Evolutionary conservation across 2,113 vertebrate species (phyloP).

Genomic region (Trogon surrucura): DNA sequence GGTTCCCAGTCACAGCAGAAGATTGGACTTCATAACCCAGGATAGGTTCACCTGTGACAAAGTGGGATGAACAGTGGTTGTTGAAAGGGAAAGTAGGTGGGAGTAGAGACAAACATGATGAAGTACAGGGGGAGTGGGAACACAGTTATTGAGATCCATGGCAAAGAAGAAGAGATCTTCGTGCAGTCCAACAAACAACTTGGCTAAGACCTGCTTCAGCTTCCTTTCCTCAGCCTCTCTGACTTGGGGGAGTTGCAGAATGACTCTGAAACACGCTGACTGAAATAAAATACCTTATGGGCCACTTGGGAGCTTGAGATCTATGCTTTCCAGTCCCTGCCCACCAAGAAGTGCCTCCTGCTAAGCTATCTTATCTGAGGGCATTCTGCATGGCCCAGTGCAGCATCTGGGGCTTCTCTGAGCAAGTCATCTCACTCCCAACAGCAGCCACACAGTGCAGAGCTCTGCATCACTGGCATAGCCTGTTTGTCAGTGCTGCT

Average conservation of each 20-base stretch:
- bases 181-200: not conserved
- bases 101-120: not conserved
- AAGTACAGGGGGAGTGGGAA: not conserved
- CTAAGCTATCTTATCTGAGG: not conserved
- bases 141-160: not conserved
- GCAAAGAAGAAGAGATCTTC: not conserved
- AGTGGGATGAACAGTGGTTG: not conserved
- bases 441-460: not conserved
- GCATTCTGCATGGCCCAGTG: not conserved
- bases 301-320: not conserved
- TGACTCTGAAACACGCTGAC: not conserved
- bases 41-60: not conserved
- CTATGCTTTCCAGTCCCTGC: not conserved
- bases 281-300: not conserved
- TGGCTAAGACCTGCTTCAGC: not conserved
- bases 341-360: not conserved
- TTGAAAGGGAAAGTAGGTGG: not conserved
- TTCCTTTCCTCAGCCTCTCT: not conserved
- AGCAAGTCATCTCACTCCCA: not conserved
- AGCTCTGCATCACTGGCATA: not conserved
- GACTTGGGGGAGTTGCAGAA: not conserved
- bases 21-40: not conserved
- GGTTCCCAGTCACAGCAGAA: not conserved
- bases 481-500: not conserved
- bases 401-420: not conserved